phyloP scores from a whole-genome alignment of 2,888 invertebrate species.

The Bibio marci region DNA sequence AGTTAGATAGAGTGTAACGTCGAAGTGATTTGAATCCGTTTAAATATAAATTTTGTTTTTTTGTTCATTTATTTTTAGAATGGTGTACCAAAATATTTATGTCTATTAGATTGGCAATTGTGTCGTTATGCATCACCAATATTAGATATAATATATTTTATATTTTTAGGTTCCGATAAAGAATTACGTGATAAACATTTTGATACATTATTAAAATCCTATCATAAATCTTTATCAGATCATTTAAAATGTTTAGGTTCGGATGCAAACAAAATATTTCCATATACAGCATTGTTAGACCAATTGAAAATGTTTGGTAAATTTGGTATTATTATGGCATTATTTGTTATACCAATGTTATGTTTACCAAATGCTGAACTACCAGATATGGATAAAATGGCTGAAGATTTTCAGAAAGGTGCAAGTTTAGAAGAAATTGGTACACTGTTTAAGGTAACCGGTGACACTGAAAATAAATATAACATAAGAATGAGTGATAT shows the following conservation, averaged over 20 bases:
- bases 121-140: conserved; percentile 8
- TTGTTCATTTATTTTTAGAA: conserved; percentile 2
- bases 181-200: conserved; percentile 7
- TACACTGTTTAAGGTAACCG: neutral
- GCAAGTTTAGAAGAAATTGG: neutral
- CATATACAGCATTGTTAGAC: conserved; percentile 6
- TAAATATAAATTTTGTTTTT: neutral
- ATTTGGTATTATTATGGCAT: conserved; percentile 5
- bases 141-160: conserved; percentile 7
- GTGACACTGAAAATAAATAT: neutral
- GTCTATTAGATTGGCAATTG: conserved; percentile 8
- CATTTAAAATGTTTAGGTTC: conserved; percentile 7
- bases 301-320: conserved; percentile 8
- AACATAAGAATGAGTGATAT: conserved; percentile 5
- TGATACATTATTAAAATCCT: conserved; percentile 7
- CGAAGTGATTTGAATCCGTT: no score
- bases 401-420: conserved; percentile 1
- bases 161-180: conserved; percentile 7
- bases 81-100: conserved; percentile 5
- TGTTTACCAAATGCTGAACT: conserved; percentile 2
- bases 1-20: no score
- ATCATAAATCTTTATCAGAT: conserved; percentile 8
- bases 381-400: conserved; percentile 6
- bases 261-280: conserved; percentile 7
- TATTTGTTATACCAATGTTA: conserved; percentile 7